phyloP scores from a whole-genome alignment of 92 coral and sea anemone genomes.

The Bergia puertoricense region DNA sequence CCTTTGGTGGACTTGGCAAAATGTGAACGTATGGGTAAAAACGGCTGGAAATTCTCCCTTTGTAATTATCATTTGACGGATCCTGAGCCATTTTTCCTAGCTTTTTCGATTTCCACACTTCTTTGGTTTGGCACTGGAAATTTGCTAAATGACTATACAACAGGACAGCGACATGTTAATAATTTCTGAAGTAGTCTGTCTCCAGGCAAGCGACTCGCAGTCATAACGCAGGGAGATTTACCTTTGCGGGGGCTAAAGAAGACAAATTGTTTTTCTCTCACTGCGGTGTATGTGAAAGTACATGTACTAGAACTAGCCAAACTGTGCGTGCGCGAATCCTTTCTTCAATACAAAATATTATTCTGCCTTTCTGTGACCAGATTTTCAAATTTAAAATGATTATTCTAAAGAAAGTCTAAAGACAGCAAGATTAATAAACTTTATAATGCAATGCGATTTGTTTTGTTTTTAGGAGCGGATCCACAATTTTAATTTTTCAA shows the following conservation, averaged over 20 bases:
- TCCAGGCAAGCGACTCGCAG: neutral
- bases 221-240: neutral
- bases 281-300: neutral
- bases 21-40: neutral
- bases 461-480: neutral
- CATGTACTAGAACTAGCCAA: neutral
- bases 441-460: neutral
- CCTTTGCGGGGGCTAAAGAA: conserved; percentile 15
- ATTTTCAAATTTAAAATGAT: too few species aligned
- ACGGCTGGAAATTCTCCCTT: neutral
- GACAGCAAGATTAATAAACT: neutral
- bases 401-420: neutral
- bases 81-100: neutral
- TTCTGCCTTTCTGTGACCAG: neutral
- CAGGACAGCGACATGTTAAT: neutral
- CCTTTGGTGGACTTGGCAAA: conserved; percentile 10
- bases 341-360: too few species aligned
- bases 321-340: neutral
- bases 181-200: neutral
- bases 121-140: neutral
- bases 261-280: neutral
- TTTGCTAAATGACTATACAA: neutral
- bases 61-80: neutral
- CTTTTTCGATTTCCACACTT: neutral
- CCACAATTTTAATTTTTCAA: neutral